phyloP scores from a whole-genome alignment of 2,797 vertebrate species.

The Halcyon smyrnensis region DNA sequence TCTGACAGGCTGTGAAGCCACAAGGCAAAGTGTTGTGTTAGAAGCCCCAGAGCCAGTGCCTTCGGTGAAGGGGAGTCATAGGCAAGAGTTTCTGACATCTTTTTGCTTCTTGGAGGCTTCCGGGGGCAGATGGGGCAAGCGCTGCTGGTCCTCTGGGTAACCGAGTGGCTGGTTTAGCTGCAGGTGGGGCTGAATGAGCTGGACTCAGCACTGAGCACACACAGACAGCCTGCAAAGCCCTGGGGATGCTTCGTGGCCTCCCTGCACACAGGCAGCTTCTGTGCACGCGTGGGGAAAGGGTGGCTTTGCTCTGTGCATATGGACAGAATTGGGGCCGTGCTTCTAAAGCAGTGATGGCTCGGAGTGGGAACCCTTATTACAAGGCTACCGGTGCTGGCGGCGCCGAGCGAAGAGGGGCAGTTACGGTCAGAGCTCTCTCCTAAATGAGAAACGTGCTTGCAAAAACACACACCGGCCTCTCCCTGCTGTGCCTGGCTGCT shows the following conservation, averaged over 20 bases:
- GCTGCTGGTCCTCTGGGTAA: not conserved
- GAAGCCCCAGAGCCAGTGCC: not conserved
- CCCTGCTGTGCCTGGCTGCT: not conserved
- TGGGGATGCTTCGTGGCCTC: fast-evolving
- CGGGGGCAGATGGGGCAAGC: not conserved
- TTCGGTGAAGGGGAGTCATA: fast-evolving
- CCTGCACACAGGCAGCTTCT: not conserved
- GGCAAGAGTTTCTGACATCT: not conserved
- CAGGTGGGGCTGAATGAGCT: not conserved
- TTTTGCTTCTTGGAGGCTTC: not conserved
- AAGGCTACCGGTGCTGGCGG: fast-evolving
- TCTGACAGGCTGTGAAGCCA: not conserved
- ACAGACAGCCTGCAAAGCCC: not conserved
- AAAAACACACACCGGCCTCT: not conserved
- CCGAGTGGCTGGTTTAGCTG: fast-evolving
- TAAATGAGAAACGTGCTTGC: not conserved
- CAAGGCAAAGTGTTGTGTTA: not conserved
- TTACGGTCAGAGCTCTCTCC: not conserved
- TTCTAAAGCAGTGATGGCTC: not conserved
- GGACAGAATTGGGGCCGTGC: not conserved
- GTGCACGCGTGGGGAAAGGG: fast-evolving
- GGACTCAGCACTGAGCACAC: fast-evolving
- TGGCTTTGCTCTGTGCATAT: fast-evolving
- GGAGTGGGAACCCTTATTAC: no score
- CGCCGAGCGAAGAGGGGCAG: not conserved